Evolutionary conservation across 1,140 invertebrate genomes (phyloP), one percentile per base, ranked within the genome.

Genomic region (Stegodyphus mimosarum): DNA sequence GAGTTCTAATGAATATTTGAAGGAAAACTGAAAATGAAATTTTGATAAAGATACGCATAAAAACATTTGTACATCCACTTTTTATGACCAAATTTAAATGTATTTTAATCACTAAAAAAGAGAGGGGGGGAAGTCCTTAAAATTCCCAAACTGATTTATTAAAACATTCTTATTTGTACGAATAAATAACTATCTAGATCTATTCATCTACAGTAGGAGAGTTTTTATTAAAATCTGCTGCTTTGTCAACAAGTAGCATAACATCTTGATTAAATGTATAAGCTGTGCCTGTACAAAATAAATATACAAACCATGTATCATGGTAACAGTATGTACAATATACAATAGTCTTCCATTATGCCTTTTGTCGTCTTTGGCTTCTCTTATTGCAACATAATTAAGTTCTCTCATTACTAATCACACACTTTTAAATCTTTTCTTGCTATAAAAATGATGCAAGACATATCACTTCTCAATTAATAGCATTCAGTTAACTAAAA

Each of bases 241-340:
- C 80, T 83, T 74, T 77, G 15, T 83, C 71, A 83, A 83, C 80
- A 83, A 81, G 78, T 81, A 81, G 78, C 69, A 71, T 81, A 83
- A 83, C 70, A 74, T 83, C 71, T 84, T 48, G 81, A 75, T 84
- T 84, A 84, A 76, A 84, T 84, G 72, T 84, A 75, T 84, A 84
- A 84, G 81, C 81, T 75, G 66, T 84, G 70, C 72, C 81, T 84
- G 81, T 84, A 84, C 81, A 84, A 84, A 75, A 84, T 75, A 84
- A 84, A 84, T 84, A 75, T 84, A 84, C 81, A 84, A 84, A 84
- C 81, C 81, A 75, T 84, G 48, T 64, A 50, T 70, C 60, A 75
- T 84, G 80, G 71, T 76, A 84, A 75, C 81, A 84, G 60, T 84
- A 84, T 84, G 51, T 84, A 84, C 81, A 84, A 76, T 84, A 75